Conservation (phyloP, 2,797 vertebrate species). For the Rhinogobio ventralis region DNA sequence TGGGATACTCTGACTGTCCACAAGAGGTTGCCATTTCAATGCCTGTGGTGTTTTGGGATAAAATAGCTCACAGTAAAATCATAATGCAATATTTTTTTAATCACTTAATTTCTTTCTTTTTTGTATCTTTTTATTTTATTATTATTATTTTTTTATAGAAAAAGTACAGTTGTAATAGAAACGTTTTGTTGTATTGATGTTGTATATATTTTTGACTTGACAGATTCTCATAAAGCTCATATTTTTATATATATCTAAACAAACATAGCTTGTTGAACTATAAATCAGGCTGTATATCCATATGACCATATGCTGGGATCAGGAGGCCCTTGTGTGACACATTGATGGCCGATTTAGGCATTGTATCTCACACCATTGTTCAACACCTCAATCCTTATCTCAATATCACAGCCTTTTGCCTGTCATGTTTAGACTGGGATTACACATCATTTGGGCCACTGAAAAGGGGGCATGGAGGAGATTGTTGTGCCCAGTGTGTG, state of each 20-base stretch:
- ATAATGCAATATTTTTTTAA: not conserved
- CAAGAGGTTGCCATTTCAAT: constrained; percentile 44
- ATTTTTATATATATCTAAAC: not conserved
- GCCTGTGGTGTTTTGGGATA: not conserved
- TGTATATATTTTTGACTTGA: no score
- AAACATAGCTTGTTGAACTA: not conserved
- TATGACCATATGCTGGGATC: constrained; percentile 49
- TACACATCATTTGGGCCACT: constrained; percentile 64
- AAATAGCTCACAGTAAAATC: not conserved
- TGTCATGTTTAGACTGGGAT: constrained; percentile 60
- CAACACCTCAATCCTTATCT: constrained; percentile 44
- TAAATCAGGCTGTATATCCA: not conserved
- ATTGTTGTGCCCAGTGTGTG: constrained; percentile 55
- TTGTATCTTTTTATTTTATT: no score
- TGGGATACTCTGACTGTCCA: constrained; percentile 43
- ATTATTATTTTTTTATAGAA: no score
- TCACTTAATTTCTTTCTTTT: no score
- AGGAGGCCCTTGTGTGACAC: constrained; percentile 22
- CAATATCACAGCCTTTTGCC: constrained; percentile 51
- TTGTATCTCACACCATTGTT: constrained; percentile 47
- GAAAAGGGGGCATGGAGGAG: constrained; percentile 51
- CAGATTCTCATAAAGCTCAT: not conserved
- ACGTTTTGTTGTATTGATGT: not conserved
- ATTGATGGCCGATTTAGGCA: constrained; percentile 35
- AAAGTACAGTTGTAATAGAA: not conserved